Evolutionary conservation across 2,797 vertebrate genomes (phyloP), one percentile per base, ranked within the genome.

Genomic region (Sardinella longiceps): DNA sequence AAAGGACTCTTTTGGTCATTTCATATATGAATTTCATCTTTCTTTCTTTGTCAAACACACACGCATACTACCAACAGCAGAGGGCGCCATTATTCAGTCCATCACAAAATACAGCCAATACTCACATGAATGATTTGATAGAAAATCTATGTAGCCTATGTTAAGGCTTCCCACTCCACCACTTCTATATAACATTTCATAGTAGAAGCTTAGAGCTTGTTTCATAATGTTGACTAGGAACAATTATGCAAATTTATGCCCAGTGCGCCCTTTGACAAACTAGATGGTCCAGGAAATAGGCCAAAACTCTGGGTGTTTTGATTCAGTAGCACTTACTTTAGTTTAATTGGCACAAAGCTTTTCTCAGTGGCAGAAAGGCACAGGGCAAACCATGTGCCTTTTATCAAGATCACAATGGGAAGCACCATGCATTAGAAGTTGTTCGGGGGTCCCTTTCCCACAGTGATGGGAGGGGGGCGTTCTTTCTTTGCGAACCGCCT

Each of bases 381-480:
- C 39, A 74, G 15, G 14, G 9, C 37, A n/a, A 74, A 77, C 43
- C 70, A 77, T 33, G 37, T 18, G 70, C 20, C 18, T 20, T 33
- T 74, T 39, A 39, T 23, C 2, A 70, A 70, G 30, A 77, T 43
- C 18, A 77, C 70, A 74, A 74, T 74, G 1, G 33, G 37, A 74
- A 74, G 20, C 33, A 39, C 30, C 66, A 39, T 74, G 70, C 70
- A 33, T 77, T 77, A 20, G 37, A 77, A 77, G 33, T 77, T 77
- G 70, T 43, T 74, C 9, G 80, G 70, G 63, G 15, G 53, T 81
- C 74, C 58, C 81, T 15, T 56, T 82, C 39, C 53, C 60, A 56
- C 80, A 25, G 46, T 51, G 81, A 39, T 81, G 86, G 51, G 56
- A 15, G 63, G 66, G 81, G 86, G 86, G 84, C 85, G 88, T 87